Percentiles rank a stretch among this genome's conserved stretches.
phyloP scores from a whole-genome alignment of 1,140 invertebrate genomes.

The Diorhabda sublineata region DNA sequence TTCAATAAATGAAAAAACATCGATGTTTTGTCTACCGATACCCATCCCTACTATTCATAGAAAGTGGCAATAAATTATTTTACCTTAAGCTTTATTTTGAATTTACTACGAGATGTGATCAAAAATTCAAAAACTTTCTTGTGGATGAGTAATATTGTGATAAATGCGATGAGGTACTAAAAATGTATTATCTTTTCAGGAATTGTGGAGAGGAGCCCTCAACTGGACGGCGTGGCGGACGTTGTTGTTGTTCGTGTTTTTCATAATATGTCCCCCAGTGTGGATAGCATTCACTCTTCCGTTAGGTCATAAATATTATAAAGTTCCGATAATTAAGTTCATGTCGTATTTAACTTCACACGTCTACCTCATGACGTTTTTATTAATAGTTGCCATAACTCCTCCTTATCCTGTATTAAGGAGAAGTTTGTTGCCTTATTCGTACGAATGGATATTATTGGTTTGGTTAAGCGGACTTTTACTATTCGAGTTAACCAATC shows the following conservation, averaged over 20 bases:
- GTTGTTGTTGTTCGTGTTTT: constrained; percentile 84
- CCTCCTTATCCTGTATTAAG: constrained; percentile 77
- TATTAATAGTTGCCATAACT: constrained; percentile 86
- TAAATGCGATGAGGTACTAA: too few relatives aligned
- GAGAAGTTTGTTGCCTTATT: constrained; percentile 71
- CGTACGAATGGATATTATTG: constrained; percentile 95
- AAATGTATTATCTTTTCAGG: constrained; percentile 55
- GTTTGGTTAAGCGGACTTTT: constrained; percentile 94
- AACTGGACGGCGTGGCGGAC: constrained; percentile 96
- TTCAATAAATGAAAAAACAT: too few relatives aligned
- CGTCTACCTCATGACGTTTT: constrained; percentile 92
- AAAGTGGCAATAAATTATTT: too few relatives aligned
- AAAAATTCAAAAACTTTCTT: too few relatives aligned
- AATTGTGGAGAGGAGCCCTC: constrained; percentile 93
- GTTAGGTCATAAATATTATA: constrained; percentile 91
- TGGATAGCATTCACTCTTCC: constrained; percentile 97
- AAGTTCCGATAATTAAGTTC: constrained; percentile 97
- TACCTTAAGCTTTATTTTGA: too few relatives aligned
- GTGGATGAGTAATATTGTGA: too few relatives aligned
- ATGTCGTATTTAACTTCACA: constrained; percentile 99
- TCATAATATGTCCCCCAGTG: constrained; percentile 89
- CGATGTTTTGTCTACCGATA: too few relatives aligned
- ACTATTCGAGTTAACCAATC: constrained; percentile 94
- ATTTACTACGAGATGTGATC: too few relatives aligned
- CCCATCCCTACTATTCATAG: too few relatives aligned